A percentile compares a stretch with the other conserved stretches of the same genome.
Conservation (phyloP, 2,888 invertebrate species). For the Cryptus viduatorius region DNA sequence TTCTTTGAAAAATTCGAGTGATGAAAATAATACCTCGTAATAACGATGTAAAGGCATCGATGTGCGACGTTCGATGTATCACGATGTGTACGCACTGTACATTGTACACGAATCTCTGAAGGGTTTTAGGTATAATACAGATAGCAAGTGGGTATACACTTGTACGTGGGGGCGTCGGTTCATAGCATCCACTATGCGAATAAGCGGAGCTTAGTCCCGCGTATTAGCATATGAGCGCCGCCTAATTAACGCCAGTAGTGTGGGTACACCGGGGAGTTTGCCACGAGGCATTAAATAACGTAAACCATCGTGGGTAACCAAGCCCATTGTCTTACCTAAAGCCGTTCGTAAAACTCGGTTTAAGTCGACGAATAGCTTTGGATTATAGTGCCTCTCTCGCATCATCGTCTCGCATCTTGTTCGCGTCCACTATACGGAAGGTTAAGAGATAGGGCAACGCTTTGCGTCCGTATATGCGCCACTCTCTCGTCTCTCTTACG, state of each 20-base stretch:
- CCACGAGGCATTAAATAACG: constrained; percentile 63
- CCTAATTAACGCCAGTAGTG: constrained; percentile 82
- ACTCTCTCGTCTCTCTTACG: constrained; percentile 29
- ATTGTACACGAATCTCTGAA: constrained; percentile 29
- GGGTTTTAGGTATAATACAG: constrained; percentile 18
- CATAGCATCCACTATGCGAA: constrained; percentile 81
- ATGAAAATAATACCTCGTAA: background rate
- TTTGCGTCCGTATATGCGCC: constrained; percentile 65
- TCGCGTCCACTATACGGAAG: constrained; percentile 57
- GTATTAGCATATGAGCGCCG: constrained; percentile 84
- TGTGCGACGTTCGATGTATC: background rate
- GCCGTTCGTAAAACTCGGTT: constrained; percentile 83
- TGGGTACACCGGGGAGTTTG: constrained; percentile 4
- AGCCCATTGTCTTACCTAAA: constrained; percentile 82
- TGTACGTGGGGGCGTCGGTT: constrained; percentile 78
- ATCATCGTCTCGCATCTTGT: constrained; percentile 56
- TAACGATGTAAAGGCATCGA: background rate
- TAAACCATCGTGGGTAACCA: constrained; percentile 61
- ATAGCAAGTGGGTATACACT: constrained; percentile 77
- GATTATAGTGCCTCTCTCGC: constrained; percentile 55
- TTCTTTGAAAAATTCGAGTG: too few species aligned
- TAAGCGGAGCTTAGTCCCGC: constrained; percentile 83
- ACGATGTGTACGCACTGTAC: background rate
- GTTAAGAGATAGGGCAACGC: constrained; percentile 79
- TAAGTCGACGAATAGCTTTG: constrained; percentile 73